A percentile compares a stretch with the other conserved stretches of the same genome.
These are phyloP conservation scores for Fopius arisanus DNA, from an alignment of 1,140 invertebrate genomes.

Conservation along the genomic window DNA sequence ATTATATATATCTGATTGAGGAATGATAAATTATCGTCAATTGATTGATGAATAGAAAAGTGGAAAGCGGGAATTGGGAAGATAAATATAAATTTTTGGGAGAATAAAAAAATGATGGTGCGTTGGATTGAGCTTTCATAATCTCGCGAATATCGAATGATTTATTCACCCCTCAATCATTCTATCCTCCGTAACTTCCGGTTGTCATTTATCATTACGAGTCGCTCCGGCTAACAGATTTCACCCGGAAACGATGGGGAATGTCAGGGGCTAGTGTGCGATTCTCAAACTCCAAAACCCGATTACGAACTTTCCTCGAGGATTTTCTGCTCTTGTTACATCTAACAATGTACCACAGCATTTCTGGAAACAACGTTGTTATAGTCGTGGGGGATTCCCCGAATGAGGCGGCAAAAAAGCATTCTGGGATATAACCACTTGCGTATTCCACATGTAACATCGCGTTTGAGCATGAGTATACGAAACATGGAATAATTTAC, in stretches of 20 bases:
- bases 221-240: not conserved
- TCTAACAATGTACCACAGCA: not conserved
- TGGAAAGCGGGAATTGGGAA: too few species aligned
- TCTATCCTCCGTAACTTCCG: not conserved
- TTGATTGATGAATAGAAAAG: too few species aligned
- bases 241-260: not conserved
- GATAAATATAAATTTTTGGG: too few species aligned
- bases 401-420: not conserved
- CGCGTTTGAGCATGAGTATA: not conserved
- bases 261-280: not conserved
- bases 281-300: not conserved
- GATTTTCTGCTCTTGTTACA: not conserved
- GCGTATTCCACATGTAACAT: not conserved
- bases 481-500: not conserved
- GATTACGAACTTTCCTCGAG: not conserved
- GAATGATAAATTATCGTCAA: too few species aligned
- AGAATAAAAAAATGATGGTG: too few species aligned
- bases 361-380: not conserved
- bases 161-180: not conserved
- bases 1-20: too few species aligned
- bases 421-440: not conserved
- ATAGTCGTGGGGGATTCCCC: not conserved
- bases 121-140: not conserved
- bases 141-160: not conserved
- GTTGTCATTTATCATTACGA: not conserved